A percentile compares a stretch with the other conserved stretches of the same genome.
phyloP scores from a whole-genome alignment of 1,140 invertebrate genomes.

The Drosophila hydei region DNA sequence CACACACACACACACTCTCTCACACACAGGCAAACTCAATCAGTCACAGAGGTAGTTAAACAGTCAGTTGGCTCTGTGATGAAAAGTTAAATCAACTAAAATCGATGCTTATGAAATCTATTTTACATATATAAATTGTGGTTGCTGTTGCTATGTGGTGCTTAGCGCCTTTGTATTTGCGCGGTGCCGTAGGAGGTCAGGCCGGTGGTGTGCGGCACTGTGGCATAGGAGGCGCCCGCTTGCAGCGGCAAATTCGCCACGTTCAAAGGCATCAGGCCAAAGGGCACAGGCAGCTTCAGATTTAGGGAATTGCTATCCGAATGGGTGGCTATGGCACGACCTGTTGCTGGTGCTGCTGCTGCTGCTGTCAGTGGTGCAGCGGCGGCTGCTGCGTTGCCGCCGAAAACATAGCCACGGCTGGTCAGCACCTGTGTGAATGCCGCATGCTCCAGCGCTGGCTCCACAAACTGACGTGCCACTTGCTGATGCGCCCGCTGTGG shows the following conservation, averaged over 20 bases:
- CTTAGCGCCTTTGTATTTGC: conserved; percentile 68
- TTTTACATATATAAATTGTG: not conserved
- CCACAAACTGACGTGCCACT: conserved; percentile 55
- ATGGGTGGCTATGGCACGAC: conserved; percentile 34
- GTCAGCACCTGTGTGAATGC: conserved; percentile 76
- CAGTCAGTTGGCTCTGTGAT: conserved; percentile 22
- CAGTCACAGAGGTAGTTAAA: conserved; percentile 11
- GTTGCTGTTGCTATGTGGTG: not conserved
- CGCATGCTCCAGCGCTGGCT: conserved; percentile 69
- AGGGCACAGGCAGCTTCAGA: conserved; percentile 73
- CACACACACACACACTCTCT: conserved; percentile 7
- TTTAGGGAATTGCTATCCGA: conserved; percentile 66
- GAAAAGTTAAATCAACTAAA: conserved; percentile 5
- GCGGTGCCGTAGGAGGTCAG: conserved; percentile 77
- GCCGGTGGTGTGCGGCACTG: conserved; percentile 63
- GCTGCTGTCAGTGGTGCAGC: conserved; percentile 5
- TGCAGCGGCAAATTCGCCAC: conserved; percentile 73
- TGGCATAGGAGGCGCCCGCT: conserved; percentile 70
- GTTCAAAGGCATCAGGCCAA: conserved; percentile 72
- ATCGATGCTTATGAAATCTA: conserved; percentile 31
- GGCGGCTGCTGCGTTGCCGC: conserved; percentile 28
- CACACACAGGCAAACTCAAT: not conserved
- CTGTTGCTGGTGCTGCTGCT: conserved; percentile 1
- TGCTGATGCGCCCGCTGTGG: conserved; percentile 21
- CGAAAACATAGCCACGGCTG: conserved; percentile 69